Base-by-base conservation (phyloP, 2,797 vertebrate species). In the Scarus forsteni region DNA sequence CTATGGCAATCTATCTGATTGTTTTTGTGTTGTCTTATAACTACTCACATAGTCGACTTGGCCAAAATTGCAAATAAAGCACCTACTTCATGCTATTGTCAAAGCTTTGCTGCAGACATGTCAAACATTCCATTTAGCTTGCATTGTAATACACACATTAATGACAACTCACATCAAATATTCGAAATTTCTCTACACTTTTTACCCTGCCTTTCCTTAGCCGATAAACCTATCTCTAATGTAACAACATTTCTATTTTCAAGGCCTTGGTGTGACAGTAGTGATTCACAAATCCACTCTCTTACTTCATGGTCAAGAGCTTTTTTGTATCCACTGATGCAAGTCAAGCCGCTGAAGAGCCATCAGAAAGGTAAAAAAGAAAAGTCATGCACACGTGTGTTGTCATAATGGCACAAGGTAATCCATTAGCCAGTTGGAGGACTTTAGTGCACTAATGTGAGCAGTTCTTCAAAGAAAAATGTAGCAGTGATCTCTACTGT, bases 131-230 rank as follows among this genome's bases (percentile, higher is more conserved):
- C 2, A 27, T 27, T 27, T 27, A 27, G 2, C 27, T 4, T 27
- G 27, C 27, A 27, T 27, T 27, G 27, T 27, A 27, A 27, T 27
- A 16, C 14, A 10, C 7, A 18, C n/a, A 49, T 39, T 15, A 55
- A 16, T 53, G 16, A 43, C 48, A n/a, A 80, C 82, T 88, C 75
- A 89, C 80, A 78, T 81, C 68, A 68, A 9, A 52, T 36, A 9
- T 60, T 66, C 35, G 19, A 19, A 49, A 51, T 52, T 50, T 53
- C 19, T 40, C 40, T 0, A 34, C 15, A 13, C 53, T 36, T 1
- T 43, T 15, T 53, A 45, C 12, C 18, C 34, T 1, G 27, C 35
- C n/a, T 19, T 18, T 12, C 39, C 15, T 2, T 3, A 36, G 10
- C 48, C 53, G 27, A 2, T 2, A 27, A 27, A 27, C 27, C 27